Percentiles rank a stretch among this genome's conserved stretches.
Conservation (phyloP, 2,888 invertebrate genomes). For the Ichneumoninae sp. region DNA sequence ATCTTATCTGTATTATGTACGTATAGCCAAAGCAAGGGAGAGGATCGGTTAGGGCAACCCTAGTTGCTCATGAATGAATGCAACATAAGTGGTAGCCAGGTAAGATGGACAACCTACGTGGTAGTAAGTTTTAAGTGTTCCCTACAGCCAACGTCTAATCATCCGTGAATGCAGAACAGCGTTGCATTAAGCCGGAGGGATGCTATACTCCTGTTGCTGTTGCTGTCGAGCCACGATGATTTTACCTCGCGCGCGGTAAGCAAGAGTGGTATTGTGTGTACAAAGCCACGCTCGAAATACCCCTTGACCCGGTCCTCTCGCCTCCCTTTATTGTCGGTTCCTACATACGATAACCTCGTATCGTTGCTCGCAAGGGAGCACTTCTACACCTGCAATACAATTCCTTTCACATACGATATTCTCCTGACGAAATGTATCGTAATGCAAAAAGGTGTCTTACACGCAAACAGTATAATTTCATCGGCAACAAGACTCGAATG, state of each 20-base stretch:
- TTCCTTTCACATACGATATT: neutral
- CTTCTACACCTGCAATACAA: neutral
- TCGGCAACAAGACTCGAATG: neutral
- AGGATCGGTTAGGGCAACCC: conserved; percentile 6
- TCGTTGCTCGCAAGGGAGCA: neutral
- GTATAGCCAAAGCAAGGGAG: conserved; percentile 1
- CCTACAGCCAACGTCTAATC: neutral
- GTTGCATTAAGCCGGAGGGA: conserved; percentile 19
- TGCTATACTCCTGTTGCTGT: conserved; percentile 18
- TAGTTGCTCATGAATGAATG: conserved; percentile 30
- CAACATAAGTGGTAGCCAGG: conserved; percentile 17
- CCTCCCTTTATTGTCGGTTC: conserved; percentile 42
- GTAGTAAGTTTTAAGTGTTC: conserved; percentile 40
- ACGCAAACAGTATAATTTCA: neutral
- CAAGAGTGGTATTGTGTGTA: conserved; percentile 53
- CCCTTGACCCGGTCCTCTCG: conserved; percentile 57
- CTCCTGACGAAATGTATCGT: neutral
- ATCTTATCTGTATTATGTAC: neutral
- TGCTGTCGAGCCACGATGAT: conserved; percentile 47
- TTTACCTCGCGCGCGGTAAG: conserved; percentile 31
- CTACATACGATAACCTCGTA: conserved; percentile 39
- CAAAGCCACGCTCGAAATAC: conserved; percentile 56
- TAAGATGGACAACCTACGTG: conserved; percentile 27
- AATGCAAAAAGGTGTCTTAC: neutral
- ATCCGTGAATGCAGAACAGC: conserved; percentile 10